phyloP scores from a whole-genome alignment of 2,113 vertebrate species.

The Pungitius pungitius region DNA sequence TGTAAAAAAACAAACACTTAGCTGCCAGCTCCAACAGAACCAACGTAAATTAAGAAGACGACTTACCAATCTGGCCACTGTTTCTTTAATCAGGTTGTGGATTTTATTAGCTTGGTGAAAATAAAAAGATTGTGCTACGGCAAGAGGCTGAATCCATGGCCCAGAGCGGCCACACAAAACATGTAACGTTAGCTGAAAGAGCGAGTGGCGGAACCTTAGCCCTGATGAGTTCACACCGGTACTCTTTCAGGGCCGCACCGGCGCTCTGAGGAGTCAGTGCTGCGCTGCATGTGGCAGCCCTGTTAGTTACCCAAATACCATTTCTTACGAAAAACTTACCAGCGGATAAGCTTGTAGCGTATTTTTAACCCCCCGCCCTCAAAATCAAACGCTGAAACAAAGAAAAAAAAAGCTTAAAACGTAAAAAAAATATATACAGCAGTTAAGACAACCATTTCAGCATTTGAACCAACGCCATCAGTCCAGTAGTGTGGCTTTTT shows the following conservation, averaged over 20 bases:
- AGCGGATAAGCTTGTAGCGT: neutral
- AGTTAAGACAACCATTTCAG: neutral
- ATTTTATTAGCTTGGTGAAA: conserved; percentile 63
- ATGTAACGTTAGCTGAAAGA: conserved; percentile 59
- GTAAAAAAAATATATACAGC: no score
- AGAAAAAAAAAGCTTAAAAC: neutral
- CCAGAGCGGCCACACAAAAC: conserved; percentile 67
- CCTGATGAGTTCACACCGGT: conserved; percentile 39
- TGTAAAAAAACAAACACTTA: conserved; percentile 1
- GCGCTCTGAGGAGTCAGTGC: neutral
- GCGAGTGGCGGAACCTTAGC: conserved; percentile 63
- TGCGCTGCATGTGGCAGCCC: neutral
- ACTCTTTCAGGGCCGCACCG: conserved; percentile 52
- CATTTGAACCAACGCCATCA: neutral
- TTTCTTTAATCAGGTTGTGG: conserved; percentile 27
- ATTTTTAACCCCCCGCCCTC: no score
- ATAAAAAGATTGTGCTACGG: conserved; percentile 52
- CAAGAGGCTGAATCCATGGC: conserved; percentile 79
- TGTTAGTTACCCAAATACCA: neutral
- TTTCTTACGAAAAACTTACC: no score
- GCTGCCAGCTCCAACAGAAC: neutral
- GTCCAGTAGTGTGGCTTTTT: neutral
- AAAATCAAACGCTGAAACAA: neutral
- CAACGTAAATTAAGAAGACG: neutral
- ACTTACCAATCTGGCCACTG: conserved; percentile 65